These are phyloP conservation scores for Cephalopachus bancanus DNA, from an alignment of 2,797 vertebrate species.

Conservation along the genomic window DNA sequence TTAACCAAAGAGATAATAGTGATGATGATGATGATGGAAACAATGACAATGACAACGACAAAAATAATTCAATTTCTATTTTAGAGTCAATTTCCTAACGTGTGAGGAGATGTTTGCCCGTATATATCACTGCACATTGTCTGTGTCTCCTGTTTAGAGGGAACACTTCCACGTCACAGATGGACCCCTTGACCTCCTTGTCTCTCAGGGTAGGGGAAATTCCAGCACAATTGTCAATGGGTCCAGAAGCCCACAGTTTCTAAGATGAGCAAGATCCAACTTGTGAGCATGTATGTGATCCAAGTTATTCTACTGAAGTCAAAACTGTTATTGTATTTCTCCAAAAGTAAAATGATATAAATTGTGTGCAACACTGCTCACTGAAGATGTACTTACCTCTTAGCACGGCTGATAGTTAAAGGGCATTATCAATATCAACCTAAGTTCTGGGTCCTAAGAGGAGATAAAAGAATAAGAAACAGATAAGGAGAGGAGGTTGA, in stretches of 20 bases:
- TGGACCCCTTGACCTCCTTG: background rate
- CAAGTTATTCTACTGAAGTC: background rate
- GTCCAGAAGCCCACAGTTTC: background rate
- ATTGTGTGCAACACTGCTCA: background rate
- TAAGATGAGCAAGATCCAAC: background rate
- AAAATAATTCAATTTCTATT: background rate
- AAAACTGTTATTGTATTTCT: background rate
- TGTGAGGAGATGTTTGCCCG: too few relatives aligned
- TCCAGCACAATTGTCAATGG: background rate
- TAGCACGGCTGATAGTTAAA: background rate
- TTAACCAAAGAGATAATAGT: background rate
- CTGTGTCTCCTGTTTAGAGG: background rate
- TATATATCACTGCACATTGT: background rate
- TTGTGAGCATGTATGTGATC: background rate
- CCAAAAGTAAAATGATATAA: background rate
- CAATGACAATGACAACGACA: too few relatives aligned
- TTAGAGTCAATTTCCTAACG: background rate
- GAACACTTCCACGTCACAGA: background rate
- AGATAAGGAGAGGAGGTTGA: background rate
- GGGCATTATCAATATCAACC: accelerated
- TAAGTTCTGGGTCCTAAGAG: background rate
- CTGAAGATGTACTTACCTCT: background rate
- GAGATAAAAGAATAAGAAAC: background rate
- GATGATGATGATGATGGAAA: background rate
- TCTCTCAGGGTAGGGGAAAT: background rate